A percentile compares a stretch with the other conserved stretches of the same genome.
Conservation (phyloP, 2,113 vertebrate species). For the Mungos mungo region DNA sequence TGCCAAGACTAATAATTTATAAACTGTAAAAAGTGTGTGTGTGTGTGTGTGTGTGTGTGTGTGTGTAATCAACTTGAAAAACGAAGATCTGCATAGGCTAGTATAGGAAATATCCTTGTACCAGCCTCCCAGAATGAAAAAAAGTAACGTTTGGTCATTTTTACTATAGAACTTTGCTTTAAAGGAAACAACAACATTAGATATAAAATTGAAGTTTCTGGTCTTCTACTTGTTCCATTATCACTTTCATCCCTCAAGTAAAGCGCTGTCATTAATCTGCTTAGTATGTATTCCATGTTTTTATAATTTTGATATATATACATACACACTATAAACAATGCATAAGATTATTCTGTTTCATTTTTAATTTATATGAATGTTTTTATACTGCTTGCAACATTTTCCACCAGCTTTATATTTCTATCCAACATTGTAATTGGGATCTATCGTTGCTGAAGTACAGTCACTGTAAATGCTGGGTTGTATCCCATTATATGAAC, state of each 20-base stretch:
- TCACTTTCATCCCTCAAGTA: background rate
- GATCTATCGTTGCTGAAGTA: background rate
- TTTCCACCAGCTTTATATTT: background rate
- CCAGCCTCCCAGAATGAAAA: background rate
- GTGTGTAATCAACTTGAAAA: background rate
- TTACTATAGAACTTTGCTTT: slow-evolving; percentile 40
- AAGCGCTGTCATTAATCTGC: background rate
- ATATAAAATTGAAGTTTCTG: slow-evolving; percentile 8
- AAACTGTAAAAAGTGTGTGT: background rate
- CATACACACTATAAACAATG: background rate
- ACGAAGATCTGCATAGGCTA: background rate
- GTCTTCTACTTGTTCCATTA: background rate
- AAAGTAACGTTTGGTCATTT: background rate
- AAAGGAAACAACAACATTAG: background rate
- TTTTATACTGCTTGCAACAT: background rate
- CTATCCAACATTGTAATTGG: background rate
- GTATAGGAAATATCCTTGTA: background rate
- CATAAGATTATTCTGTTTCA: background rate
- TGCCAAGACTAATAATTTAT: background rate
- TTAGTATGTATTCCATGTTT: background rate
- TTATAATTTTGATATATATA: background rate
- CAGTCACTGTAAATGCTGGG: background rate
- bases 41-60: no score
- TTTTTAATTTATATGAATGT: background rate
- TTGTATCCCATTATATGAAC: background rate